A percentile compares a stretch with the other conserved stretches of the same genome.
These are phyloP conservation scores for Hylaeus volcanicus DNA, from an alignment of 1,140 invertebrate species.

Conservation along the genomic window DNA sequence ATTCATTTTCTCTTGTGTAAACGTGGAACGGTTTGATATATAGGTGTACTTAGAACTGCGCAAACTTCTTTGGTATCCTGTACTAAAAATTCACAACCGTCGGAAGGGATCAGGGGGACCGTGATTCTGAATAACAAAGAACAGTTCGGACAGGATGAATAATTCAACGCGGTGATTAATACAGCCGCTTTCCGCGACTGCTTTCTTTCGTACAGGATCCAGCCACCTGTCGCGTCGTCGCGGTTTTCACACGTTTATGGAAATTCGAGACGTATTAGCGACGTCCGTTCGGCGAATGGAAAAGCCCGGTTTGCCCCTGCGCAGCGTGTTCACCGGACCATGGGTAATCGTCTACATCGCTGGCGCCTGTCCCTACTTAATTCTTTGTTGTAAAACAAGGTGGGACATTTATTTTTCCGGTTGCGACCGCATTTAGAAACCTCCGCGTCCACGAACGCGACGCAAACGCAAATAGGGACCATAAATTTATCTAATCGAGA, in stretches of 20 bases:
- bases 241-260: conserved; percentile 45
- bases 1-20: no score
- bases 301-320: conserved; percentile 44
- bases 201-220: neutral
- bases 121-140: neutral
- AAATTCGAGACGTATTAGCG: conserved; percentile 58
- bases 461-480: no score
- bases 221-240: conserved; percentile 12
- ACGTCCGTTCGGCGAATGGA: conserved; percentile 51
- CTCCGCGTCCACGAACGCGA: neutral
- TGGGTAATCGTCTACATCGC: conserved; percentile 59
- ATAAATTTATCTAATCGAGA: no score
- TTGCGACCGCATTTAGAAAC: conserved; percentile 4
- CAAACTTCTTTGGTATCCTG: no score
- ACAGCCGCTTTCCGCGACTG: neutral
- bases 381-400: conserved; percentile 36
- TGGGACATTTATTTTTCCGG: conserved; percentile 40
- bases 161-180: neutral
- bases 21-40: no score
- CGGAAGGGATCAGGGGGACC: neutral
- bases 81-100: neutral
- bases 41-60: no score
- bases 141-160: neutral
- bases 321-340: conserved; percentile 50
- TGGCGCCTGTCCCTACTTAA: conserved; percentile 56